Conservation (phyloP, 2,888 invertebrate genomes). For the Brachypalpus laphriformis region DNA sequence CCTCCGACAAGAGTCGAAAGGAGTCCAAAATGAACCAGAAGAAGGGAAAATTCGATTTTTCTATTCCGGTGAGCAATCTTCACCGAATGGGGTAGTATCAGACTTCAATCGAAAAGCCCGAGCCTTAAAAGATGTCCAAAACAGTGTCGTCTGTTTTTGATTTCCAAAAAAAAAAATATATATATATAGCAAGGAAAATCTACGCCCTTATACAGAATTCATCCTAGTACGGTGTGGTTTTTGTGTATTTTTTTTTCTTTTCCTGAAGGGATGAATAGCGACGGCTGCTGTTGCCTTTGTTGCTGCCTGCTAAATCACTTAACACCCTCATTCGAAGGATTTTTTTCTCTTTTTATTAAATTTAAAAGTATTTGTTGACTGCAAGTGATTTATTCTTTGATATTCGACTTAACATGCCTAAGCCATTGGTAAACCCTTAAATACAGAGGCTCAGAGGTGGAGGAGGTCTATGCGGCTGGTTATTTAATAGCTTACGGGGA, state of each 20-base stretch:
- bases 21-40: not conserved
- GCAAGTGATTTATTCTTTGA: slow-evolving; percentile 77
- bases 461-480: slow-evolving; percentile 48
- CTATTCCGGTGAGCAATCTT: slow-evolving; percentile 68
- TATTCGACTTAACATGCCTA: slow-evolving; percentile 75
- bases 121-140: slow-evolving; percentile 79
- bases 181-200: slow-evolving; percentile 2
- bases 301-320: slow-evolving; percentile 75
- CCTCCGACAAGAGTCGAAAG: not conserved
- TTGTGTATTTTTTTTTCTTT: not conserved
- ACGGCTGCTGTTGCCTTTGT: slow-evolving; percentile 44
- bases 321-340: slow-evolving; percentile 75
- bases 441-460: slow-evolving; percentile 37
- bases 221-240: slow-evolving; percentile 1
- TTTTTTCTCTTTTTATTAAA: slow-evolving; percentile 61
- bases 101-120: slow-evolving; percentile 72
- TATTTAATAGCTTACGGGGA: slow-evolving; percentile 44
- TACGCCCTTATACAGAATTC: slow-evolving; percentile 17
- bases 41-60: slow-evolving; percentile 69
- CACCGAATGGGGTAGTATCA: slow-evolving; percentile 67
- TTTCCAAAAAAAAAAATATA: slow-evolving; percentile 79
- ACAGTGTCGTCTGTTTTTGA: slow-evolving; percentile 82
- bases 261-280: slow-evolving; percentile 55
- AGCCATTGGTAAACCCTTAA: slow-evolving; percentile 65
- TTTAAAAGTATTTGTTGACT: slow-evolving; percentile 73